Evolutionary conservation across 2,888 invertebrate genomes (phyloP).

Genomic region (Flexamia atlantica): DNA sequence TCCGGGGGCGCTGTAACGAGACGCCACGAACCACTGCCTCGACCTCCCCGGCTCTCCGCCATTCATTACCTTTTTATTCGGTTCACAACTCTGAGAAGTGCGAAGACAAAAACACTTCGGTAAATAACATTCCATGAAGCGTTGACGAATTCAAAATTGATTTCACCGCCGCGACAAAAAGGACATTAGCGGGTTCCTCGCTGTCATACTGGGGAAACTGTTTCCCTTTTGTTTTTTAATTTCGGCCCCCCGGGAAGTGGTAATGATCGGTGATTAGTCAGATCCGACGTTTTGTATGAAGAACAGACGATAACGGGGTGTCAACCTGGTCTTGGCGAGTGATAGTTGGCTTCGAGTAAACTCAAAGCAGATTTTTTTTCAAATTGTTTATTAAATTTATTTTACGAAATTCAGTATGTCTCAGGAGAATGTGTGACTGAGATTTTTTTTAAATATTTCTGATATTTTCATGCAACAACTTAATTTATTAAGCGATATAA

Average conservation of each 20-base stretch:
- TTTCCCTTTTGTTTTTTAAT: conserved; percentile 61
- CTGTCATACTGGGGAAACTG: conserved; percentile 57
- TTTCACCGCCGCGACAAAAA: conserved; percentile 59
- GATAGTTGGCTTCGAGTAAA: too few relatives aligned
- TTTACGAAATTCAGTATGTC: too few relatives aligned
- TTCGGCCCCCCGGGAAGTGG: conserved; percentile 33
- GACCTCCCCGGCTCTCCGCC: conserved; percentile 45
- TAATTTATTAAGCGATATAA: too few relatives aligned
- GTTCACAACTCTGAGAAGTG: conserved; percentile 62
- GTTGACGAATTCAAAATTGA: conserved; percentile 65
- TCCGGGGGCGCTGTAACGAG: conserved; percentile 35
- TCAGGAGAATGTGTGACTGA: too few relatives aligned
- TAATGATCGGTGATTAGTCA: conserved; percentile 45
- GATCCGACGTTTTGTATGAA: not conserved
- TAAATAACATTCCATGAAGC: conserved; percentile 63
- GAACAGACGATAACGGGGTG: not conserved
- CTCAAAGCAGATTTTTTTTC: too few relatives aligned
- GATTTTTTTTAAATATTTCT: too few relatives aligned
- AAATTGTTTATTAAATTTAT: too few relatives aligned
- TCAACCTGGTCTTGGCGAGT: not conserved
- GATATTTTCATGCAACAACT: too few relatives aligned
- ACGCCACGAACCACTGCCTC: conserved; percentile 44
- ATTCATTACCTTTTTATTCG: conserved; percentile 64
- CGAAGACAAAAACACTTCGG: conserved; percentile 47
- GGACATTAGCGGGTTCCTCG: conserved; percentile 51